Evolutionary conservation across 2,113 vertebrate species (phyloP).

Genomic region (Sylvia atricapilla): DNA sequence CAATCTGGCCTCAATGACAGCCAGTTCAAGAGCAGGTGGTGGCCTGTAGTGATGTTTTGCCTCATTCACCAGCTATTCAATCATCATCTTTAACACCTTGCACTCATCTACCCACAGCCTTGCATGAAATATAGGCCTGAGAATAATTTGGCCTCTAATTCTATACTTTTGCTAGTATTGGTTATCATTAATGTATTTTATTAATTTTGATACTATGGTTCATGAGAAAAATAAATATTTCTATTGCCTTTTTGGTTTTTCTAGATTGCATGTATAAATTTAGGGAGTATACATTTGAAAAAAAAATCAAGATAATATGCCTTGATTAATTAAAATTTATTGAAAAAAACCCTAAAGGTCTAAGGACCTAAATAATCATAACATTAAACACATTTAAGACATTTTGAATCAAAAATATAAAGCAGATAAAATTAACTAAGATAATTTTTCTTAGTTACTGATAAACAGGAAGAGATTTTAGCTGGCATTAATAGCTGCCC

Average conservation of each 20-base stretch:
- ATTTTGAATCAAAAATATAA: neutral
- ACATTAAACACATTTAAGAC: neutral
- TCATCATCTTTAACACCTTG: neutral
- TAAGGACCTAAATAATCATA: neutral
- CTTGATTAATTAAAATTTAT: neutral
- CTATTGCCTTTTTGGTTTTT: neutral
- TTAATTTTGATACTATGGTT: neutral
- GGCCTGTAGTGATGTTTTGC: neutral
- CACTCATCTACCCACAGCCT: neutral
- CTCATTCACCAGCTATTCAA: neutral
- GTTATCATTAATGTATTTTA: neutral
- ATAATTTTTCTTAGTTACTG: neutral
- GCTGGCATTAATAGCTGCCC: neutral
- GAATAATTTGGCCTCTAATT: neutral
- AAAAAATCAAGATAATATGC: neutral
- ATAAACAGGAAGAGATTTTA: conserved; percentile 37
- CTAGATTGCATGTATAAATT: neutral
- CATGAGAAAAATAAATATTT: neutral
- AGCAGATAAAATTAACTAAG: neutral
- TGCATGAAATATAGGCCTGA: neutral
- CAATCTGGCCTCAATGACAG: fast-evolving
- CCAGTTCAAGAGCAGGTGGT: neutral
- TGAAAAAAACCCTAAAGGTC: neutral
- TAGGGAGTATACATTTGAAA: neutral
- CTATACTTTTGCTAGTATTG: neutral